phyloP scores from a whole-genome alignment of 2,113 vertebrate species.

The Pontoporia blainvillei region DNA sequence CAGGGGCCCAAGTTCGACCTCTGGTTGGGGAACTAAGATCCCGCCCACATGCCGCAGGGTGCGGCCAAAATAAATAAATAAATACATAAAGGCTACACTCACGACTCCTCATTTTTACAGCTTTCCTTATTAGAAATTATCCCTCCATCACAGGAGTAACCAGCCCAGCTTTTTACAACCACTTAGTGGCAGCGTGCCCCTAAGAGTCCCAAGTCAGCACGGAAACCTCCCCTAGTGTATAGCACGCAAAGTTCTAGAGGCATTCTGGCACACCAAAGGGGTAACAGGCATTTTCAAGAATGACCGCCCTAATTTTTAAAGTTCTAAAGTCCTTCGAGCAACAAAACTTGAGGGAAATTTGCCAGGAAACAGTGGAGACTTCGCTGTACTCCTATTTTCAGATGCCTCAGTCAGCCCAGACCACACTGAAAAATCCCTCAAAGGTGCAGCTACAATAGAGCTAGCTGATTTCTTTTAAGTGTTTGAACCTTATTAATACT shows the following conservation, averaged over 20 bases:
- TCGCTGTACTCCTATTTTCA: background rate
- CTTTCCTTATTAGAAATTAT: background rate
- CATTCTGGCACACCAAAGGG: background rate
- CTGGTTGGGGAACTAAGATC: too few relatives aligned
- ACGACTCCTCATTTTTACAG: background rate
- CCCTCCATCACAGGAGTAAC: background rate
- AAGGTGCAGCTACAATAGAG: background rate
- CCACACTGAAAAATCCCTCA: background rate
- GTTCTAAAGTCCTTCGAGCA: constrained; percentile 22
- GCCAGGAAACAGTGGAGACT: background rate
- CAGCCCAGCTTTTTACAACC: background rate
- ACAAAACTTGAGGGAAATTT: constrained; percentile 5
- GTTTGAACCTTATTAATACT: background rate
- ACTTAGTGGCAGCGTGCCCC: background rate
- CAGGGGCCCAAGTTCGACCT: too few relatives aligned
- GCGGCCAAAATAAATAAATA: too few relatives aligned
- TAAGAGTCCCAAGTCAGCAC: background rate
- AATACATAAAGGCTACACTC: background rate
- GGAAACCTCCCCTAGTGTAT: background rate
- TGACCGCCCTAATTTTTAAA: background rate
- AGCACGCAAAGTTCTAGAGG: background rate
- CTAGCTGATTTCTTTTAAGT: background rate
- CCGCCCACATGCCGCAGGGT: too few relatives aligned
- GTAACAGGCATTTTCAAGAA: background rate
- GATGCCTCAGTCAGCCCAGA: background rate